These are phyloP conservation scores for Tryphoninae sp. DNA, from an alignment of 2,888 invertebrate genomes.

Conservation along the genomic window DNA sequence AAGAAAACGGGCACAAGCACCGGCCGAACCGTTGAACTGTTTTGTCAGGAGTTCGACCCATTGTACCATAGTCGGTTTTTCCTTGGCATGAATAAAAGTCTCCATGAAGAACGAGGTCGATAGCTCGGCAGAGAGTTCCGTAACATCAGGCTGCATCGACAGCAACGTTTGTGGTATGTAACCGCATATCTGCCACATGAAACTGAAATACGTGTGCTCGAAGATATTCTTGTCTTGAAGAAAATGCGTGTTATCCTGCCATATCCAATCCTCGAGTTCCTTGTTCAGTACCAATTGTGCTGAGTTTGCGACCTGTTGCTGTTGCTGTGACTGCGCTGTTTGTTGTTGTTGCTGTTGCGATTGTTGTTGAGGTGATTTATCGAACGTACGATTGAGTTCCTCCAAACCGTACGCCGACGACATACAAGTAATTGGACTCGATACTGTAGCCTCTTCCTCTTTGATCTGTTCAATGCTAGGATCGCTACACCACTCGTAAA, in stretches of 20 bases:
- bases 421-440: constrained; percentile 72
- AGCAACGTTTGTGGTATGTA: constrained; percentile 95
- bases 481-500: constrained; percentile 91
- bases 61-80: constrained; percentile 98
- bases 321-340: constrained; percentile 39
- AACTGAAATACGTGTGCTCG: constrained; percentile 97
- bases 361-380: constrained; percentile 67
- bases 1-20: constrained; percentile 95
- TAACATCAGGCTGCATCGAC: constrained; percentile 89
- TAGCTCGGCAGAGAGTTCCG: constrained; percentile 92
- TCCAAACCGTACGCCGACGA: constrained; percentile 61
- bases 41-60: constrained; percentile 98
- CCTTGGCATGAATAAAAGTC: constrained; percentile 98
- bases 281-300: constrained; percentile 86
- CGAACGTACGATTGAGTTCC: constrained; percentile 65
- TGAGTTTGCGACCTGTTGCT: constrained; percentile 48
- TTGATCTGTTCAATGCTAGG: constrained; percentile 75
- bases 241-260: constrained; percentile 98
- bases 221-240: constrained; percentile 97
- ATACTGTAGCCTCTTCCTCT: constrained; percentile 77
- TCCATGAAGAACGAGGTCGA: constrained; percentile 97
- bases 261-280: constrained; percentile 96
- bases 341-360: constrained; percentile 57
- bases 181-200: constrained; percentile 98
- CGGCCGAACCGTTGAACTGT: constrained; percentile 95